phyloP scores from a whole-genome alignment of 2,797 vertebrate genomes.

The Pygocentrus nattereri region DNA sequence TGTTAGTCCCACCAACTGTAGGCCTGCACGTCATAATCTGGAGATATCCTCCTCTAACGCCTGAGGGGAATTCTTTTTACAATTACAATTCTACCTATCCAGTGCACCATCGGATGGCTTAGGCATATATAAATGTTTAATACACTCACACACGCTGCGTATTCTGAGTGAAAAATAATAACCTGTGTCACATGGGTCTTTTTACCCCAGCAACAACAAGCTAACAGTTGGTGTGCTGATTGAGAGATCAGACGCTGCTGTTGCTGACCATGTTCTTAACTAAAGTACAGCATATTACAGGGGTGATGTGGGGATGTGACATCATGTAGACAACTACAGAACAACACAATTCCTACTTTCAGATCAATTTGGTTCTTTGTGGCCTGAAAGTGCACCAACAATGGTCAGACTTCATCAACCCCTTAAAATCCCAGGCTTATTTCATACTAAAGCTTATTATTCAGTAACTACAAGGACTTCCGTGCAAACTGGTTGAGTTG shows the following conservation, averaged over 20 bases:
- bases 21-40: slow-evolving; percentile 76
- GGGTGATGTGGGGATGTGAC: background rate
- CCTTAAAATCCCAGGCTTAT: too few relatives aligned
- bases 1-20: slow-evolving; percentile 56
- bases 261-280: background rate
- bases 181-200: background rate
- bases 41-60: slow-evolving; percentile 52
- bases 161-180: background rate
- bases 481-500: too few relatives aligned
- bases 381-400: background rate
- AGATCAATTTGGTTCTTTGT: background rate
- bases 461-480: too few relatives aligned
- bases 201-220: slow-evolving; percentile 12
- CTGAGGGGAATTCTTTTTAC: slow-evolving; percentile 37
- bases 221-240: slow-evolving; percentile 9
- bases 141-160: slow-evolving; percentile 11
- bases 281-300: background rate
- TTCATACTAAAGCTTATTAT: too few relatives aligned
- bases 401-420: background rate
- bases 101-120: background rate
- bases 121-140: background rate
- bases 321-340: background rate
- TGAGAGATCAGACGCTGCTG: background rate
- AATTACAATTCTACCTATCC: slow-evolving; percentile 22
- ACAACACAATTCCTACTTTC: background rate